Percentiles rank a stretch among this genome's conserved stretches.
These are phyloP conservation scores for Mormyrops boulengeri DNA, from an alignment of 2,797 vertebrate genomes.

Conservation along the genomic window DNA sequence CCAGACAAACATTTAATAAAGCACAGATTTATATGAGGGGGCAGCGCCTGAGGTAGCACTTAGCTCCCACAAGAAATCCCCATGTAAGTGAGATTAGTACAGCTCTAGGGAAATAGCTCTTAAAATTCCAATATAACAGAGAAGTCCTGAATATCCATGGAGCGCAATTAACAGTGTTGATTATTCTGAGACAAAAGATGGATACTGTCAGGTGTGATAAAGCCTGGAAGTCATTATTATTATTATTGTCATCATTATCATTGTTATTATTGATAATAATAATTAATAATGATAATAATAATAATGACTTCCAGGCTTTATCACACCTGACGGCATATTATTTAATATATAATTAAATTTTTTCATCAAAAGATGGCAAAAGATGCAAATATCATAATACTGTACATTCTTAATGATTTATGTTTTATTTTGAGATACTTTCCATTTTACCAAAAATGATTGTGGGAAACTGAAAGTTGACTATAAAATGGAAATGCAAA, in stretches of 20 bases:
- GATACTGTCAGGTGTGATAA: background rate
- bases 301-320: background rate
- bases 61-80: background rate
- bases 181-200: background rate
- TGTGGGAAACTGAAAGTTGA: background rate
- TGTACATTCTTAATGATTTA: background rate
- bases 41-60: background rate
- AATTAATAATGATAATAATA: background rate
- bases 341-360: background rate
- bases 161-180: background rate
- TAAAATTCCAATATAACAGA: background rate
- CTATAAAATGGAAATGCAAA: background rate
- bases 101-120: background rate
- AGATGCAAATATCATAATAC: background rate
- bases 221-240: background rate
- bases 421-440: background rate
- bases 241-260: background rate
- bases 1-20: constrained; percentile 57
- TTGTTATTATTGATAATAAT: background rate
- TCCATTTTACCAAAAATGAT: background rate
- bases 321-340: background rate
- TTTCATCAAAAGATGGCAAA: background rate
- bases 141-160: background rate
- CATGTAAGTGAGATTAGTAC: background rate
- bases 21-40: constrained; percentile 38